phyloP scores from a whole-genome alignment of 1,140 invertebrate genomes.

The Potamilus streckersoni region DNA sequence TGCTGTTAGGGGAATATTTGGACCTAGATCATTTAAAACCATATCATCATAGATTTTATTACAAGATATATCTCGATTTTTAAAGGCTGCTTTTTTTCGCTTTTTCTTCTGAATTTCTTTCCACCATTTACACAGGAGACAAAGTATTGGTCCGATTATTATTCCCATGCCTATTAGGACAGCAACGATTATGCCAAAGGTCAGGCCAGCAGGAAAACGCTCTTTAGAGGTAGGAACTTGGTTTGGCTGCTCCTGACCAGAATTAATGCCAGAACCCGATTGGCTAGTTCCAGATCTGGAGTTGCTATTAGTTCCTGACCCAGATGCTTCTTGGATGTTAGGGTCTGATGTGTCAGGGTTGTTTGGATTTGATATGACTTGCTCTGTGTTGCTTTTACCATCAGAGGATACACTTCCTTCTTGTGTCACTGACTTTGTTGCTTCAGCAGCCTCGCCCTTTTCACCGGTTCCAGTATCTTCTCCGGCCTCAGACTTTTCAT shows the following conservation, averaged over 20 bases:
- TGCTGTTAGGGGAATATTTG: neutral
- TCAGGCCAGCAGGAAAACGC: conserved; percentile 13
- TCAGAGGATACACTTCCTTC: conserved; percentile 10
- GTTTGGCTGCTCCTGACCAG: neutral
- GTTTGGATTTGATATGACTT: neutral
- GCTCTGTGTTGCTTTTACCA: neutral
- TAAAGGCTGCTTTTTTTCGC: conserved; percentile 23
- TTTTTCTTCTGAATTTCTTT: conserved; percentile 36
- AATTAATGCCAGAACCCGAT: neutral
- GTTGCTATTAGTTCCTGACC: neutral
- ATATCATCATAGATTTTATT: conserved; percentile 54
- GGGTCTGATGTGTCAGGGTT: neutral
- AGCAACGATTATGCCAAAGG: conserved; percentile 51
- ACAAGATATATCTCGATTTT: conserved; percentile 25
- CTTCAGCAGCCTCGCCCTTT: conserved; percentile 5
- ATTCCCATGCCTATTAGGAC: conserved; percentile 46
- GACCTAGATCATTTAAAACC: conserved; percentile 51
- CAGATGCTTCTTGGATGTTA: neutral
- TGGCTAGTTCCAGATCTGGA: neutral
- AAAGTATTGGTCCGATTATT: conserved; percentile 55
- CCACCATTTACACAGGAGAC: conserved; percentile 50
- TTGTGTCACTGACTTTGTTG: neutral
- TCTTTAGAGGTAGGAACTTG: neutral
- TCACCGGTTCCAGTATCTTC: conserved; percentile 2
- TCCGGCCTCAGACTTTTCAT: conserved; percentile 16